Evolutionary conservation across 2,888 invertebrate genomes (phyloP).

Genomic region (Leucozona laternaria): DNA sequence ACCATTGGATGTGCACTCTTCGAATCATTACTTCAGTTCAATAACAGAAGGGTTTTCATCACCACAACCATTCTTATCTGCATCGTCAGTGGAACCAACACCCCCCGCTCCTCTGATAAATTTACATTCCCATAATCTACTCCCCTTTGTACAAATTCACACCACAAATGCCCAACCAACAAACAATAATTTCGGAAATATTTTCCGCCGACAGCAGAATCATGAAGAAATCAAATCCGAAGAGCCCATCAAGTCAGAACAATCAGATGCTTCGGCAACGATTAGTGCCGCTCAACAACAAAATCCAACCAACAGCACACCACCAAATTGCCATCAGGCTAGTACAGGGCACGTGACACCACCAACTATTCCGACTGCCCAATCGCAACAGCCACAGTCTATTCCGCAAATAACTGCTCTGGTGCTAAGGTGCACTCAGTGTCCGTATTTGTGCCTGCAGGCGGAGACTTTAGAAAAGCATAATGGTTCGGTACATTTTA

Average conservation of each 20-base stretch:
- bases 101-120: constrained; percentile 30
- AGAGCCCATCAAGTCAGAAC: constrained; percentile 83
- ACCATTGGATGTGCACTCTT: constrained; percentile 57
- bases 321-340: constrained; percentile 38
- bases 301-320: constrained; percentile 40
- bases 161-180: constrained; percentile 81
- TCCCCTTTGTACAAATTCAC: constrained; percentile 82
- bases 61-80: constrained; percentile 50
- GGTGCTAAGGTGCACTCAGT: constrained; percentile 80
- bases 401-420: constrained; percentile 32
- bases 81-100: constrained; percentile 26
- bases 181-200: constrained; percentile 80
- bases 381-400: constrained; percentile 7
- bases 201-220: constrained; percentile 79
- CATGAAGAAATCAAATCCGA: constrained; percentile 83
- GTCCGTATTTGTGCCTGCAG: constrained; percentile 80
- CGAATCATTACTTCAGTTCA: constrained; percentile 72
- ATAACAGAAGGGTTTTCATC: constrained; percentile 64
- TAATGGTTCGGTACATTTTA: constrained; percentile 47
- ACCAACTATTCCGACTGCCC: neutral
- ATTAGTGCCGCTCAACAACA: constrained; percentile 37
- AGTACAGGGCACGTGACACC: constrained; percentile 47
- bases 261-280: constrained; percentile 65
- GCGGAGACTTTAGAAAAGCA: constrained; percentile 77
- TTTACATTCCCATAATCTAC: constrained; percentile 55